Evolutionary conservation across 2,888 invertebrate genomes (phyloP).

Genomic region (Clusia tigrina): DNA sequence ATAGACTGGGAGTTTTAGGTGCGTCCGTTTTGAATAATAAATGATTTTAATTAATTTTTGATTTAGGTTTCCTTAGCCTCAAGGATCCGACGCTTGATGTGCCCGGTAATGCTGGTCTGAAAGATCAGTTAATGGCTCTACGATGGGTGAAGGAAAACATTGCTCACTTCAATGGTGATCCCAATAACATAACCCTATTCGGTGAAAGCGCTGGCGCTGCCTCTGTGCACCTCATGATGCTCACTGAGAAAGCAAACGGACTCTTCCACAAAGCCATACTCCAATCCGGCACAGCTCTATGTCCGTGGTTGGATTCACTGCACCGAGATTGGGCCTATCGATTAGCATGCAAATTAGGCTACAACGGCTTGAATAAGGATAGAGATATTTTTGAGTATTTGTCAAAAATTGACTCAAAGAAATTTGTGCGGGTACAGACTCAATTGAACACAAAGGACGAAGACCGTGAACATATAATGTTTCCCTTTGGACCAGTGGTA

Average conservation of each 20-base stretch:
- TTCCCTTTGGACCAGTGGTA: slow-evolving; percentile 55
- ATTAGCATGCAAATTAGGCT: slow-evolving; percentile 57
- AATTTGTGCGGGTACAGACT: slow-evolving; percentile 48
- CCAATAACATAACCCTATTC: slow-evolving; percentile 58
- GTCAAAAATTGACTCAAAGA: slow-evolving; percentile 49
- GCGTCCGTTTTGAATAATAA: too few species aligned
- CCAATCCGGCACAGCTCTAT: slow-evolving; percentile 57
- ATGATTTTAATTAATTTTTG: too few species aligned
- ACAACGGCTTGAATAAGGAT: slow-evolving; percentile 56
- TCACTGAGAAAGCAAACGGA: slow-evolving; percentile 51
- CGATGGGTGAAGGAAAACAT: slow-evolving; percentile 65
- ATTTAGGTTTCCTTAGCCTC: slow-evolving; percentile 57
- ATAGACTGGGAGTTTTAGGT: slow-evolving; percentile 58
- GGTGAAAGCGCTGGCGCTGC: slow-evolving; percentile 62
- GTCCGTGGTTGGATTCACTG: slow-evolving; percentile 52
- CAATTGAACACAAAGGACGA: slow-evolving; percentile 51
- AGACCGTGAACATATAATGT: slow-evolving; percentile 44
- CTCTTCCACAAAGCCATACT: slow-evolving; percentile 61
- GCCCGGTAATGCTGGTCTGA: slow-evolving; percentile 60
- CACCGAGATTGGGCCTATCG: slow-evolving; percentile 50
- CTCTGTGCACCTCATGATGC: slow-evolving; percentile 55
- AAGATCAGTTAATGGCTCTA: slow-evolving; percentile 65
- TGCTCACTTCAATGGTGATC: slow-evolving; percentile 65
- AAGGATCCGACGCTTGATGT: slow-evolving; percentile 60
- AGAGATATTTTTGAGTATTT: slow-evolving; percentile 56